These are phyloP conservation scores for Halocynthia roretzi DNA, from an alignment of 23 tunicate genomes.

Conservation along the genomic window DNA sequence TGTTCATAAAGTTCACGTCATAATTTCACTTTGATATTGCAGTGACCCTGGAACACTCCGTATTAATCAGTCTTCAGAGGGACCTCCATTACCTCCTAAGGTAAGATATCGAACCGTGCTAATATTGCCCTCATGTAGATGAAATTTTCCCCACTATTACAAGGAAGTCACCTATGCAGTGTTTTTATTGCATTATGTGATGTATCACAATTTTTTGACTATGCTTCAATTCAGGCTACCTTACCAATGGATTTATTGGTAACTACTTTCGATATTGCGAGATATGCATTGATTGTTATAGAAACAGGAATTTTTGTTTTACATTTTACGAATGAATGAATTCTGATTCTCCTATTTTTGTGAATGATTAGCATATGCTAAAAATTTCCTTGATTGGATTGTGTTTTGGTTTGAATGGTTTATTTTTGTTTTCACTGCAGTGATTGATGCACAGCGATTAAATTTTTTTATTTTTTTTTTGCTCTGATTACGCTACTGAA, in stretches of 20 bases:
- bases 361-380: background rate
- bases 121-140: too few relatives aligned
- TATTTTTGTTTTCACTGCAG: background rate
- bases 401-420: conserved; percentile 15
- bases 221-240: too few relatives aligned
- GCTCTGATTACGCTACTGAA: background rate
- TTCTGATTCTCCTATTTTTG: conserved; percentile 8
- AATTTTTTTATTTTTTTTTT: background rate
- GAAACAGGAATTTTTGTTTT: background rate
- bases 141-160: too few relatives aligned
- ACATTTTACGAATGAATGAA: conserved; percentile 9
- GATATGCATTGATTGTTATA: too few relatives aligned
- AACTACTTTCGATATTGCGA: too few relatives aligned
- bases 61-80: conserved; percentile 24
- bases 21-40: background rate
- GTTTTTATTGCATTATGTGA: too few relatives aligned
- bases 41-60: conserved; percentile 52
- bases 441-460: too few relatives aligned
- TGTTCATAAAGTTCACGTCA: background rate
- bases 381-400: background rate
- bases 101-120: conserved; percentile 2
- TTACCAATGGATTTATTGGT: too few relatives aligned
- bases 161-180: too few relatives aligned
- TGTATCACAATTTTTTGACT: too few relatives aligned
- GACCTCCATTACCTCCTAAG: conserved; percentile 93